Evolutionary conservation across 1,140 invertebrate species (phyloP).

Genomic region (Solenopsis fugax): DNA sequence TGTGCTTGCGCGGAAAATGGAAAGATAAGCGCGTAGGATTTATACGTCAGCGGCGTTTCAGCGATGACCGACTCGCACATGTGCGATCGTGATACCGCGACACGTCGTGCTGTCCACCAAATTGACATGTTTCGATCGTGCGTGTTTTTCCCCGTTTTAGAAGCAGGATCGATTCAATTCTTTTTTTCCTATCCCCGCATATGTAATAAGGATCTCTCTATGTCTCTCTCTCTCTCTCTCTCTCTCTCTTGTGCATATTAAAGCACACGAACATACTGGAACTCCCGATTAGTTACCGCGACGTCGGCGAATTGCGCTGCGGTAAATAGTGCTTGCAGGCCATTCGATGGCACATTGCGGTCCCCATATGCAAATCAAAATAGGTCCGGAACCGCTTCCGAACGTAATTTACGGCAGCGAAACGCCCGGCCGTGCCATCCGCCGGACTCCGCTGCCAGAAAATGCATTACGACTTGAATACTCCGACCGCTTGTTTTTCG

Average conservation of each 20-base stretch:
- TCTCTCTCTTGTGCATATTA: not conserved
- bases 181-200: not conserved
- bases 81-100: conserved; percentile 35
- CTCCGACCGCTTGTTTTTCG: conserved; percentile 45
- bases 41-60: conserved; percentile 61
- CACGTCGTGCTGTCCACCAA: conserved; percentile 31
- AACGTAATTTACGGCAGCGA: conserved; percentile 64
- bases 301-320: conserved; percentile 54
- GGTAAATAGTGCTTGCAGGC: conserved; percentile 66
- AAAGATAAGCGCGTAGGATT: conserved; percentile 61
- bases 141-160: not conserved
- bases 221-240: not conserved
- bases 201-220: not conserved
- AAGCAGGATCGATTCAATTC: not conserved
- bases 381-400: conserved; percentile 66
- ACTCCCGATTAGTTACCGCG: conserved; percentile 42
- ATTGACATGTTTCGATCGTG: conserved; percentile 45
- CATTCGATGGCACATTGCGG: conserved; percentile 72
- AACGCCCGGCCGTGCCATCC: conserved; percentile 38
- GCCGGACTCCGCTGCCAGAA: conserved; percentile 47
- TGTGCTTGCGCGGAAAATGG: conserved; percentile 62
- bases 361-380: conserved; percentile 76
- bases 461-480: conserved; percentile 61
- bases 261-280: not conserved
- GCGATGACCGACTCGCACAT: conserved; percentile 44